Conservation (phyloP, 2,113 vertebrate species). For the Syngnathus scovelli region DNA sequence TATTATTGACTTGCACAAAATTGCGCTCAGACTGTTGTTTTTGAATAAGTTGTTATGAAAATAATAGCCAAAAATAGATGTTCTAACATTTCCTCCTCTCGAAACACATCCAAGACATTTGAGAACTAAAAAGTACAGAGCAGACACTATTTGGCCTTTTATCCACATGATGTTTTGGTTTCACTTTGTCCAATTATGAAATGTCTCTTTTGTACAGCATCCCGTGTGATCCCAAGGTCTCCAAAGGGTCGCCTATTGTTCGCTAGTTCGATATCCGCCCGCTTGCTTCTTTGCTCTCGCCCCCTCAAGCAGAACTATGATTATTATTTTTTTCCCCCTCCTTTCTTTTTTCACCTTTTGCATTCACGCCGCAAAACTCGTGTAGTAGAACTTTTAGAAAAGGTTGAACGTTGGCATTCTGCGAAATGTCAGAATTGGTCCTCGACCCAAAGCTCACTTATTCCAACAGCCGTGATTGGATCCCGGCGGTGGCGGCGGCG, state of each 20-base stretch:
- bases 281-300: constrained; percentile 21
- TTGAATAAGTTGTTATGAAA: constrained; percentile 2
- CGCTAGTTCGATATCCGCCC: constrained; percentile 39
- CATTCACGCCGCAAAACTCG: constrained; percentile 41
- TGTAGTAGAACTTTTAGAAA: constrained; percentile 57
- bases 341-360: constrained; percentile 26
- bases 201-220: constrained; percentile 31
- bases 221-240: constrained; percentile 40
- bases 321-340: constrained; percentile 22
- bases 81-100: background rate
- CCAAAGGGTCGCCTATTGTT: constrained; percentile 34
- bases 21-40: background rate
- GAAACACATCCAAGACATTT: background rate
- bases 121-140: background rate
- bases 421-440: constrained; percentile 60
- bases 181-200: constrained; percentile 46
- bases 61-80: background rate
- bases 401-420: constrained; percentile 56
- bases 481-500: constrained; percentile 42
- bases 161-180: constrained; percentile 20
- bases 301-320: constrained; percentile 36
- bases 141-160: constrained; percentile 13
- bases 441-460: constrained; percentile 44
- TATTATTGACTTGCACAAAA: background rate
- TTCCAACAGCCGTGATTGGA: constrained; percentile 56